phyloP scores from a whole-genome alignment of 1,140 invertebrate genomes.

The Parapsyche elsis region DNA sequence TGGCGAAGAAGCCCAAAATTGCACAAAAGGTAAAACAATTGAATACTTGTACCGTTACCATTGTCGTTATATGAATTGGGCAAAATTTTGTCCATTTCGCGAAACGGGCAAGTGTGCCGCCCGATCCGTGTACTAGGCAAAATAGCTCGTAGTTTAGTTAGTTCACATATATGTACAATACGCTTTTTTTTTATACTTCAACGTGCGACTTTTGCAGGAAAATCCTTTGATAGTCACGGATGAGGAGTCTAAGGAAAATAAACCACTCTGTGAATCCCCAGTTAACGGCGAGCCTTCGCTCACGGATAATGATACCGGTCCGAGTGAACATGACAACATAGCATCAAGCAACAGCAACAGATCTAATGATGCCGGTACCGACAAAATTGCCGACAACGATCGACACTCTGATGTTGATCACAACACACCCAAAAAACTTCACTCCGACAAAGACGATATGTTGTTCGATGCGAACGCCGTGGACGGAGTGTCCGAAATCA shows the following conservation, averaged over 20 bases:
- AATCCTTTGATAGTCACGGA: slow-evolving; percentile 62
- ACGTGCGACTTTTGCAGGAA: slow-evolving; percentile 60
- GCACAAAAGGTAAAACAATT: slow-evolving; percentile 48
- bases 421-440: slow-evolving; percentile 35
- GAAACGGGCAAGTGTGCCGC: neutral
- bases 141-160: too few species aligned
- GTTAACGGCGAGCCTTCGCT: slow-evolving; percentile 58
- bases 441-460: slow-evolving; percentile 48
- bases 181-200: slow-evolving; percentile 23
- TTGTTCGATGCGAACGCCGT: slow-evolving; percentile 50
- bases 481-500: slow-evolving; percentile 42
- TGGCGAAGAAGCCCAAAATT: slow-evolving; percentile 63
- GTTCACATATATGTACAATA: slow-evolving; percentile 27
- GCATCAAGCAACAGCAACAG: slow-evolving; percentile 2
- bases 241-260: slow-evolving; percentile 69
- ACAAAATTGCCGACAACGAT: neutral
- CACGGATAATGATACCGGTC: slow-evolving; percentile 56
- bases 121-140: slow-evolving; percentile 51
- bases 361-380: neutral
- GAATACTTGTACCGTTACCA: neutral
- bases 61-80: neutral
- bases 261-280: slow-evolving; percentile 64
- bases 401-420: neutral
- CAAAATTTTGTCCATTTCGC: neutral
- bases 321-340: slow-evolving; percentile 57